A percentile compares a stretch with the other conserved stretches of the same genome.
These are phyloP conservation scores for Drosophila melanogaster DNA, from an alignment of 1,140 invertebrate genomes.

Conservation along the genomic window DNA sequence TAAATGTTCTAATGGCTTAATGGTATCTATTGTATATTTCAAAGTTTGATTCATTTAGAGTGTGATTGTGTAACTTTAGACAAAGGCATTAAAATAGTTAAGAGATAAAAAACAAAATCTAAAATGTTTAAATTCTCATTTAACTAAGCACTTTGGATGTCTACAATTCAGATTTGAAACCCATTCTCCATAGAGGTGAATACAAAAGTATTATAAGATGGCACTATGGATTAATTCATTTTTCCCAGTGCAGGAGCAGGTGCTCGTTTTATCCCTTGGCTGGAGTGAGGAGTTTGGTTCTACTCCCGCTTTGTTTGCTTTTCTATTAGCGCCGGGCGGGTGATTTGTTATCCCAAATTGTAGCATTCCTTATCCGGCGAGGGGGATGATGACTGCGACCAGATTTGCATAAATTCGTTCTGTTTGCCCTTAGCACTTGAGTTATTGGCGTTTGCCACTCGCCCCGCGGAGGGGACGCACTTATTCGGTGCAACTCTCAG, in stretches of 20 bases:
- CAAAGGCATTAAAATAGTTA: no score
- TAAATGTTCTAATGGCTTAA: no score
- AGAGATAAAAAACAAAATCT: no score
- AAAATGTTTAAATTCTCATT: no score
- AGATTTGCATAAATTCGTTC: constrained; percentile 73
- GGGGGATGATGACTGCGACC: constrained; percentile 54
- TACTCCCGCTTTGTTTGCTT: constrained; percentile 52
- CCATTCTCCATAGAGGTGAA: no score
- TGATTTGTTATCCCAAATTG: constrained; percentile 57
- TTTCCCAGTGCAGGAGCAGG: constrained; percentile 50
- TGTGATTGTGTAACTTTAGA: background rate
- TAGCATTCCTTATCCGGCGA: constrained; percentile 43
- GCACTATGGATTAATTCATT: no score
- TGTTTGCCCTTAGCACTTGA: constrained; percentile 75
- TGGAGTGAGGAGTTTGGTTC: background rate
- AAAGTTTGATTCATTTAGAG: background rate
- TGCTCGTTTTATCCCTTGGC: constrained; percentile 30
- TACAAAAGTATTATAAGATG: no score
- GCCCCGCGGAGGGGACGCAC: constrained; percentile 6
- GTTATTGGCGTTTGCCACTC: constrained; percentile 56
- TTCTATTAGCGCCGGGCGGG: constrained; percentile 57
- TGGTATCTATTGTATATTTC: no score
- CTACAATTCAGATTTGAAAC: no score
- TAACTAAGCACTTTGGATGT: no score
- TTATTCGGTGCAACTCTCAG: constrained; percentile 29